A percentile compares a stretch with the other conserved stretches of the same genome.
Evolutionary conservation across 2,888 invertebrate species (phyloP).

Genomic region (Dynastes maya): DNA sequence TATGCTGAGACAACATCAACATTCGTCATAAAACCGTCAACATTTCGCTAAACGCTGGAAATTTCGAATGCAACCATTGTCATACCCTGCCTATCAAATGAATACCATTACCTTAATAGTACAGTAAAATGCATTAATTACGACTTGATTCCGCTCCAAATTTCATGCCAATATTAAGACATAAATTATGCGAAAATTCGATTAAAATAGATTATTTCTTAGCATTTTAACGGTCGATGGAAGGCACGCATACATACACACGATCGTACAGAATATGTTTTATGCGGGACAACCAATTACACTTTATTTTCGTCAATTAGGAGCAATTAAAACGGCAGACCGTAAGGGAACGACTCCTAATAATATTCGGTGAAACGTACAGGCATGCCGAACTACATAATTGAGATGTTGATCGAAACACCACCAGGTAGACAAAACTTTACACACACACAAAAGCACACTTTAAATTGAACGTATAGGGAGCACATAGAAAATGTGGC

Average conservation of each 20-base stretch:
- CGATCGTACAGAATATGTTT: constrained; percentile 2
- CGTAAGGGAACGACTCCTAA: constrained; percentile 18
- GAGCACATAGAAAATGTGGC: constrained; percentile 17
- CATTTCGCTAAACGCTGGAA: too few species aligned
- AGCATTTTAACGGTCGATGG: constrained; percentile 12
- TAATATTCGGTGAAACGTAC: constrained; percentile 20
- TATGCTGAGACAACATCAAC: too few species aligned
- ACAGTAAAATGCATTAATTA: too few species aligned
- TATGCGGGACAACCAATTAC: constrained; percentile 47
- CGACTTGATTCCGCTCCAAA: too few species aligned
- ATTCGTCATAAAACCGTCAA: too few species aligned
- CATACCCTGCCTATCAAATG: too few species aligned
- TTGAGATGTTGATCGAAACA: constrained; percentile 40
- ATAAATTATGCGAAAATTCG: constrained; percentile 10
- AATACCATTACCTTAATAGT: too few species aligned
- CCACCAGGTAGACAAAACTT: constrained; percentile 39
- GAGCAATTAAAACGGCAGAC: constrained; percentile 45
- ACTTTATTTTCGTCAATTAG: constrained; percentile 50
- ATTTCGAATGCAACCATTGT: too few species aligned
- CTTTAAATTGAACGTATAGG: constrained; percentile 6
- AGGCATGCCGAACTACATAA: constrained; percentile 17
- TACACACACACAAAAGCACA: neutral
- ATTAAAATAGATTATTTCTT: constrained; percentile 9
- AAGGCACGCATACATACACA: constrained; percentile 23
- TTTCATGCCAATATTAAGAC: neutral